Evolutionary conservation across 2,113 vertebrate species (phyloP).

Genomic region (Neodontobutis hainanensis): DNA sequence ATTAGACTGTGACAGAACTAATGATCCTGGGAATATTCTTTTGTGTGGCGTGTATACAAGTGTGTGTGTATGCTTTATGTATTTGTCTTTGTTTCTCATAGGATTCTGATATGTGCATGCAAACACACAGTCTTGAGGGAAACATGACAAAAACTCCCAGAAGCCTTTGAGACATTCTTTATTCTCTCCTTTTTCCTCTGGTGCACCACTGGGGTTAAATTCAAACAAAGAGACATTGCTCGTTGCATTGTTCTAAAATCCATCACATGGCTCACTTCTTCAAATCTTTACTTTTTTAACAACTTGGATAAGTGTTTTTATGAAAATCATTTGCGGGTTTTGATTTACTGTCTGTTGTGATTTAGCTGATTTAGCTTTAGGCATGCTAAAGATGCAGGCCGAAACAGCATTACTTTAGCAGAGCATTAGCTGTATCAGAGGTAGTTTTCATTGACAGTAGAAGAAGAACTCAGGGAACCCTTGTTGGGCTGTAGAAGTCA

Average conservation of each 20-base stretch:
- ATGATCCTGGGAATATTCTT: slow-evolving; percentile 76
- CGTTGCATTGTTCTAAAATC: slow-evolving; percentile 59
- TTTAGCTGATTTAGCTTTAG: slow-evolving; percentile 45
- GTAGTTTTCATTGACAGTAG: too few relatives aligned
- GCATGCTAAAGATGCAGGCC: slow-evolving; percentile 54
- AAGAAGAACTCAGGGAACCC: too few relatives aligned
- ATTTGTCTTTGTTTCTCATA: slow-evolving; percentile 77
- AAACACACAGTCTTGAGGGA: slow-evolving; percentile 81
- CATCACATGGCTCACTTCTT: slow-evolving; percentile 71
- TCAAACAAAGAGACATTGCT: slow-evolving; percentile 80
- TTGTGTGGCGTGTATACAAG: slow-evolving; percentile 45
- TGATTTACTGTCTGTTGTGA: slow-evolving; percentile 53
- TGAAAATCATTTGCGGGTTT: slow-evolving; percentile 46
- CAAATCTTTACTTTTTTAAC: slow-evolving; percentile 73
- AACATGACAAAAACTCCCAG: slow-evolving; percentile 84
- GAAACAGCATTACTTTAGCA: slow-evolving; percentile 44
- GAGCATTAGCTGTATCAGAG: slow-evolving; percentile 8
- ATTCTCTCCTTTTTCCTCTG: slow-evolving; percentile 69
- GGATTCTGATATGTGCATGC: slow-evolving; percentile 79
- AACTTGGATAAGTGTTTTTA: slow-evolving; percentile 66
- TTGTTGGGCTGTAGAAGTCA: too few relatives aligned
- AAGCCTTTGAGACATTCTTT: slow-evolving; percentile 79
- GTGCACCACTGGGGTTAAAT: slow-evolving; percentile 77
- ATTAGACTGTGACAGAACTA: slow-evolving; percentile 77
- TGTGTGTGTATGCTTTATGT: slow-evolving; percentile 67